Evolutionary conservation across 92 coral and sea anemone genomes (phyloP).

Genomic region (Porites divaricata): DNA sequence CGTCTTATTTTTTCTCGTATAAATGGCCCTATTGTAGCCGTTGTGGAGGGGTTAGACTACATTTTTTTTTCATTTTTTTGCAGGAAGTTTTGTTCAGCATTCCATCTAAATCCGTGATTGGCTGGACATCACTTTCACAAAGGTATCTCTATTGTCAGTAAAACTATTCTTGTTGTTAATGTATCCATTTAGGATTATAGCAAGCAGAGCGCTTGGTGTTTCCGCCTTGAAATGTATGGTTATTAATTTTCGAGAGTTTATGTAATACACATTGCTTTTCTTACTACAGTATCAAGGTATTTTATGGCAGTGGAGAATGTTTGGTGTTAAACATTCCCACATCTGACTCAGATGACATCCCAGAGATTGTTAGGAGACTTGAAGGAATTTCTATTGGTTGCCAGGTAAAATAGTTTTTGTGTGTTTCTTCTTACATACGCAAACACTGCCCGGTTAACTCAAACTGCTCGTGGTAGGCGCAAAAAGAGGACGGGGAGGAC

Average conservation of each 20-base stretch:
- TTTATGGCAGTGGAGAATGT: constrained; percentile 97
- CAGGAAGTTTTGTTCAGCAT: constrained; percentile 96
- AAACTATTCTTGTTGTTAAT: too few species aligned
- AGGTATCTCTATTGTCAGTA: constrained; percentile 54
- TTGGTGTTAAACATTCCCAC: constrained; percentile 89
- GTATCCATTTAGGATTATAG: too few species aligned
- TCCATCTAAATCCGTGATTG: constrained; percentile 92
- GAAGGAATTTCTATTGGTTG: constrained; percentile 97
- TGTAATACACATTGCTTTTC: too few species aligned
- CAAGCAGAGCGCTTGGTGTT: too few species aligned
- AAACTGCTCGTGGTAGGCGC: too few species aligned
- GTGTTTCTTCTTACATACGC: background rate
- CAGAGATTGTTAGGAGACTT: constrained; percentile 92
- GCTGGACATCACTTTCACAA: constrained; percentile 96
- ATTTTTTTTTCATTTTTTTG: background rate
- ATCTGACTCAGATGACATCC: constrained; percentile 91
- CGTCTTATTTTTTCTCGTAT: too few species aligned
- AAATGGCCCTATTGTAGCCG: too few species aligned
- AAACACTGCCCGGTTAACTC: background rate
- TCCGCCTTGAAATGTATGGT: too few species aligned
- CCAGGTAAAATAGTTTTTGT: constrained; percentile 71
- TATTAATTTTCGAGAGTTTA: too few species aligned
- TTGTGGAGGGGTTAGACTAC: too few species aligned
- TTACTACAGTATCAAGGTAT: constrained; percentile 86
- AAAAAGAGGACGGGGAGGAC: too few species aligned